Evolutionary conservation across 2,113 vertebrate genomes (phyloP).

Genomic region (Dendropsophus ebraccatus): DNA sequence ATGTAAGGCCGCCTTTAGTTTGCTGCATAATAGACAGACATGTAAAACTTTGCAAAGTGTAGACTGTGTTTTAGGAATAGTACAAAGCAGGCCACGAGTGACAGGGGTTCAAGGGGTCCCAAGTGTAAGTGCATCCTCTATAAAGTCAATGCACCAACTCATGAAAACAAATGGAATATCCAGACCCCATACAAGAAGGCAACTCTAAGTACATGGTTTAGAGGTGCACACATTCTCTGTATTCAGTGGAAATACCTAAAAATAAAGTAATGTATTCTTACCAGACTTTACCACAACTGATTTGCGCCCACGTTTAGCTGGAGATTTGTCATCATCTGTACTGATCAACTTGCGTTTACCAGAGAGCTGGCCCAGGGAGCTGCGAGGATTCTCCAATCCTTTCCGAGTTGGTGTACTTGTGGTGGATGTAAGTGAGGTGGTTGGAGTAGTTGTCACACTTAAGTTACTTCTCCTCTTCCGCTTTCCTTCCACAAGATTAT

Average conservation of each 20-base stretch:
- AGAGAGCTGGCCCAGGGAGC: conserved; percentile 65
- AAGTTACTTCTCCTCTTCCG: conserved; percentile 81
- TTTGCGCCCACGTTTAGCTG: conserved; percentile 89
- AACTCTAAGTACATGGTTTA: not conserved
- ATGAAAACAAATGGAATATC: not conserved
- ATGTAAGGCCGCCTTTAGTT: too few relatives aligned
- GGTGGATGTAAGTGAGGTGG: conserved; percentile 73
- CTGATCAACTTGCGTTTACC: conserved; percentile 86
- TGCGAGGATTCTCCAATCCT: conserved; percentile 68
- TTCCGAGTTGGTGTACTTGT: conserved; percentile 76
- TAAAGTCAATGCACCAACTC: not conserved
- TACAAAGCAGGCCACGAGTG: too few relatives aligned
- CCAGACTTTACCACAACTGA: conserved; percentile 76
- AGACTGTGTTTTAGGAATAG: too few relatives aligned
- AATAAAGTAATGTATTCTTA: conserved; percentile 64
- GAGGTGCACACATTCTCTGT: not conserved
- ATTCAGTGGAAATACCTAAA: not conserved
- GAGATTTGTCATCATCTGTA: conserved; percentile 79
- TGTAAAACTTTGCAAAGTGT: too few relatives aligned
- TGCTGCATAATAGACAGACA: too few relatives aligned
- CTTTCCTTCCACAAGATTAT: conserved; percentile 97
- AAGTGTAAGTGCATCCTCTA: not conserved
- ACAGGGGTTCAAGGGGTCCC: too few relatives aligned
- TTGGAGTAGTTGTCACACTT: conserved; percentile 71
- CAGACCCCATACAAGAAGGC: too few relatives aligned